Base-by-base conservation (phyloP, 1,140 invertebrate genomes). In the Druon quercuslanigerum region DNA sequence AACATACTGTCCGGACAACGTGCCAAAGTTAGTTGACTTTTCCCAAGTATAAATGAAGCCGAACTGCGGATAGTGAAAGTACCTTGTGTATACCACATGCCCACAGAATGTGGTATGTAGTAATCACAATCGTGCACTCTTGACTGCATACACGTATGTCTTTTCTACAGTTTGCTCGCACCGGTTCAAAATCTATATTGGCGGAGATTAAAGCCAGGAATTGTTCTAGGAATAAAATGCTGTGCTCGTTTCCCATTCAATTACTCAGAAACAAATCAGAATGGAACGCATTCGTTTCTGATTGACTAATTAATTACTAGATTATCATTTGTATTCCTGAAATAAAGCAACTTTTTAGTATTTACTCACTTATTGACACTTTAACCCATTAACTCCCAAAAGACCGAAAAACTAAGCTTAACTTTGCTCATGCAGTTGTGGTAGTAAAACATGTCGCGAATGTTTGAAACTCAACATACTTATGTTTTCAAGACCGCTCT, bases 21-120 rank as follows among this genome's bases (percentile, higher is more conserved):
- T 77, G 75, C 74, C 72, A 70, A 81, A 74, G 78, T 82, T 81
- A 79, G 83, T 84, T 84, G 83, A 84, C 81, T 84, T 84, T 84
- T 82, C 79, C 81, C 25, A 77, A 71, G 80, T 80, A 77, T 78
- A 80, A 84, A 82, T 82, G 80, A 79, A 84, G 77, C 77, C 83
- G 75, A 84, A 84, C 73, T 79, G 70, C 79, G 76, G 70, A 79
- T 81, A 82, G 83, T 82, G 83, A 84, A 84, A 84, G 83, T 84
- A 84, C 66, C 74, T 66, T 66, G 60, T 33, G 17, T 54, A 54
- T 19, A 54, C 14, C 13, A 56, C 20, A 56, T 56, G 20, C 17
- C 9, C 11, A 66, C 40, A 40, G 25, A 40, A 14, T 66, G 25
- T 66, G 2, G 4, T 25, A 16, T 16, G 13, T 46, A 46, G 14